Evolutionary conservation across 2,113 vertebrate genomes (phyloP).

Genomic region (Vimba vimba): DNA sequence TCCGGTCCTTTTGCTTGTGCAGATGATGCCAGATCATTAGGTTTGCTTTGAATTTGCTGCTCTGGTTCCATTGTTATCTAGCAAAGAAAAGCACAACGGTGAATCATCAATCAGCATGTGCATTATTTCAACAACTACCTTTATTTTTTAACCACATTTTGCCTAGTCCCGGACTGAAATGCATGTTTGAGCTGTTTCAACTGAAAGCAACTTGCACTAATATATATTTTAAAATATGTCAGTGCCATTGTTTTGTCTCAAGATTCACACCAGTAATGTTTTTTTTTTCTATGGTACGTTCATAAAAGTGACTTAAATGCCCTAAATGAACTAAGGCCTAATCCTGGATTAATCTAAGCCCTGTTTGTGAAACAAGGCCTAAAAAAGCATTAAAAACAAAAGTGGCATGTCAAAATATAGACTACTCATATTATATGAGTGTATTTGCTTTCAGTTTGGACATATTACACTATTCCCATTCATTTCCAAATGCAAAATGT

Average conservation of each 20-base stretch:
- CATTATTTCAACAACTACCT: neutral
- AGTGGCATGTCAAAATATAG: neutral
- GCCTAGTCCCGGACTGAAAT: too few relatives aligned
- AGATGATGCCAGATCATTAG: conserved; percentile 1
- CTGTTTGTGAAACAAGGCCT: too few relatives aligned
- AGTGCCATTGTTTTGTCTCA: too few relatives aligned
- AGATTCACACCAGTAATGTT: too few relatives aligned
- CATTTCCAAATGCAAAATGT: neutral
- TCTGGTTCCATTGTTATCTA: conserved; percentile 43
- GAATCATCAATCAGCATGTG: neutral
- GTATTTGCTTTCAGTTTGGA: too few relatives aligned
- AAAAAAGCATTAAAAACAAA: neutral
- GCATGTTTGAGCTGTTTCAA: too few relatives aligned
- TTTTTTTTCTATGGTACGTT: too few relatives aligned
- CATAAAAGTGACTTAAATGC: too few relatives aligned
- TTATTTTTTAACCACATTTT: neutral
- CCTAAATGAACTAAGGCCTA: too few relatives aligned
- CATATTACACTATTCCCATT: neutral
- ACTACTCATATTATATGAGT: neutral
- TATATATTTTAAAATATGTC: too few relatives aligned
- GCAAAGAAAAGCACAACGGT: neutral
- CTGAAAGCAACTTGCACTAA: too few relatives aligned
- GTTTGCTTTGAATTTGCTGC: conserved; percentile 26
- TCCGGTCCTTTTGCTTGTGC: neutral
- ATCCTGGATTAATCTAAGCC: too few relatives aligned